A percentile compares a stretch with the other conserved stretches of the same genome.
Evolutionary conservation across 2,797 vertebrate species (phyloP).

Genomic region (Poecilia velifera): DNA sequence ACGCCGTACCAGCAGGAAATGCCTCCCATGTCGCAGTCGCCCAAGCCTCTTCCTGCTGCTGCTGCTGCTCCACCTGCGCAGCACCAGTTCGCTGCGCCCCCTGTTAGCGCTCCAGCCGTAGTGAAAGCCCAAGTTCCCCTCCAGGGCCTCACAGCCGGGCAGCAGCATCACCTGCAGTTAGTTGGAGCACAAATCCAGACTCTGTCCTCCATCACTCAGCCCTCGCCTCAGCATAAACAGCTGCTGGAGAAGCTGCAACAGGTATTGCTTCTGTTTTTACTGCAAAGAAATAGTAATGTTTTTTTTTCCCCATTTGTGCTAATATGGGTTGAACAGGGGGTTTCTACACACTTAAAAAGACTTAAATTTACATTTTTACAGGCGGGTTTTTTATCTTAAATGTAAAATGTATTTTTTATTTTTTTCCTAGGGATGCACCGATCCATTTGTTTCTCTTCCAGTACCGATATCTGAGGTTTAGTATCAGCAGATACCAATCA

Average conservation of each 20-base stretch:
- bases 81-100: constrained; percentile 72
- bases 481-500: too few relatives aligned
- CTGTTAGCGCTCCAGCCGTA: constrained; percentile 51
- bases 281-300: neutral
- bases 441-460: too few relatives aligned
- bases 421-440: too few relatives aligned
- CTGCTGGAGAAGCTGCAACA: constrained; percentile 91
- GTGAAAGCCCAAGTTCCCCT: constrained; percentile 74
- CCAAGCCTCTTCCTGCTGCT: constrained; percentile 66
- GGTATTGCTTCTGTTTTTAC: constrained; percentile 72
- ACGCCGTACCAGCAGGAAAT: constrained; percentile 74
- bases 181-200: constrained; percentile 85
- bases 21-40: constrained; percentile 78
- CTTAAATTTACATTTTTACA: too few relatives aligned
- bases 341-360: too few relatives aligned
- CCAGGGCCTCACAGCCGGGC: constrained; percentile 81
- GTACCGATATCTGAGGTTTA: too few relatives aligned
- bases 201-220: constrained; percentile 80
- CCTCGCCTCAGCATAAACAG: constrained; percentile 86
- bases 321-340: too few relatives aligned
- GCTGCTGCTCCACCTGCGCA: constrained; percentile 58
- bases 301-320: too few relatives aligned
- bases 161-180: constrained; percentile 87
- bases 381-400: too few relatives aligned
- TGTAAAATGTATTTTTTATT: too few relatives aligned